Evolutionary conservation across 2,113 vertebrate genomes (phyloP), one percentile per base, ranked within the genome.

Genomic region (Poeciliopsis prolifica): DNA sequence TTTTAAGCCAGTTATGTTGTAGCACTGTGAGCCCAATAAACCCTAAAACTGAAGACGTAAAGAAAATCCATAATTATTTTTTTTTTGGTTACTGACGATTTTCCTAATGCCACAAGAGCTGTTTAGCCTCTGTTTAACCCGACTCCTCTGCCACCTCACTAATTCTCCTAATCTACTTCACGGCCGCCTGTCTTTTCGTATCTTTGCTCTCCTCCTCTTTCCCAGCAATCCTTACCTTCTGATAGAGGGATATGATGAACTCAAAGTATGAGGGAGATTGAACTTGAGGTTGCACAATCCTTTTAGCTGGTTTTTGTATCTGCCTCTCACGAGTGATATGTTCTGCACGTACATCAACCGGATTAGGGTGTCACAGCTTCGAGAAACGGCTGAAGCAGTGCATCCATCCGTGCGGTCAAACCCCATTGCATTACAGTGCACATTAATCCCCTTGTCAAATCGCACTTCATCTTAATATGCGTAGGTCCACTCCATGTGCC

Each of bases 291-390:
- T 89, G 81, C 72, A 81, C 82, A 91, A 92, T 87, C 89, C 81
- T 86, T 92, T 92, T 84, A 89, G 86, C 81, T 81, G 85, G 70
- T 84, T 91, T 87, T 85, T 87, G 85, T 80, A 79, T 89, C 71
- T 78, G 78, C 78, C 65, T 75, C 81, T 87, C 79, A 69, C 33
- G 33, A 88, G 83, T 82, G 87, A 89, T 91, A 76, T 81, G 71
- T 89, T 87, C 86, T 75, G 78, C 87, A 87, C 74, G 80, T 84
- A 89, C 85, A 91, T 89, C 90, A 90, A 88, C 82, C 68, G 87
- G 91, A 92, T 93, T 93, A 89, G 58, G 71, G 78, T 87, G 85
- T 89, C 86, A 87, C 76, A 81, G 79, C 81, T 84, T 86, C 77
- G 65, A 63, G 72, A 78, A 90, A 84, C 78, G 65, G 77, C 72